Percentiles rank a stretch among this genome's conserved stretches.
Evolutionary conservation across 2,888 invertebrate genomes (phyloP).

Genomic region (Andrena fulva): DNA sequence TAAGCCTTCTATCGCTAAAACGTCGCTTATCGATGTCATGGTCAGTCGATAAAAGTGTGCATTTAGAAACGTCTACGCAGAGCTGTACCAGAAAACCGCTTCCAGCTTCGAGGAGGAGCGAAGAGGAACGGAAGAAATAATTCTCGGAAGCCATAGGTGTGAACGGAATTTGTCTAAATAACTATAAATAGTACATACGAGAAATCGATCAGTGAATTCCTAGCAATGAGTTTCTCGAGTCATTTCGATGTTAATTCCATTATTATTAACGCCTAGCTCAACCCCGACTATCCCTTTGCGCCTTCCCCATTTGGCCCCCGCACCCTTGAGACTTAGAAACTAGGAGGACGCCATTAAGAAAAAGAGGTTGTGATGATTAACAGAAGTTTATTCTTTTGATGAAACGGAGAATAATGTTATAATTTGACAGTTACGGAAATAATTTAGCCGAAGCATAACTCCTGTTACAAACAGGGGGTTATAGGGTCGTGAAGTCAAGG

Average conservation of each 20-base stretch:
- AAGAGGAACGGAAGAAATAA: conserved; percentile 44
- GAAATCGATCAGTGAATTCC: conserved; percentile 69
- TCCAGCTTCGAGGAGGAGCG: conserved; percentile 12
- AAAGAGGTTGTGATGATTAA: no score
- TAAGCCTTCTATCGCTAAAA: no score
- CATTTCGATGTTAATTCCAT: conserved; percentile 68
- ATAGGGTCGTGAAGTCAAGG: background rate
- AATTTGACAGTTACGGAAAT: background rate
- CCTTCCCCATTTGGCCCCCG: background rate
- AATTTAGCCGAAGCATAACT: background rate
- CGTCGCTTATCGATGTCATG: no score
- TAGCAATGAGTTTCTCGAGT: conserved; percentile 42
- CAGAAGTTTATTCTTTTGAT: no score
- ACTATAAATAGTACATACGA: conserved; percentile 45
- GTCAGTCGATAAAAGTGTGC: no score
- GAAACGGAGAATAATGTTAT: no score
- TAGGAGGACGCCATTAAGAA: no score
- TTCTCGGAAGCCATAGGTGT: conserved; percentile 47
- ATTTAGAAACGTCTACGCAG: conserved; percentile 28
- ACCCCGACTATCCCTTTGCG: conserved; percentile 15
- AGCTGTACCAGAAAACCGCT: conserved; percentile 32
- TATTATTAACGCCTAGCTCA: conserved; percentile 63
- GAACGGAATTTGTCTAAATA: conserved; percentile 62
- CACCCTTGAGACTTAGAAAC: background rate
- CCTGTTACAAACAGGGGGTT: background rate